Evolutionary conservation across 2,113 vertebrate genomes (phyloP).

Genomic region (Paramormyrops kingsleyae): DNA sequence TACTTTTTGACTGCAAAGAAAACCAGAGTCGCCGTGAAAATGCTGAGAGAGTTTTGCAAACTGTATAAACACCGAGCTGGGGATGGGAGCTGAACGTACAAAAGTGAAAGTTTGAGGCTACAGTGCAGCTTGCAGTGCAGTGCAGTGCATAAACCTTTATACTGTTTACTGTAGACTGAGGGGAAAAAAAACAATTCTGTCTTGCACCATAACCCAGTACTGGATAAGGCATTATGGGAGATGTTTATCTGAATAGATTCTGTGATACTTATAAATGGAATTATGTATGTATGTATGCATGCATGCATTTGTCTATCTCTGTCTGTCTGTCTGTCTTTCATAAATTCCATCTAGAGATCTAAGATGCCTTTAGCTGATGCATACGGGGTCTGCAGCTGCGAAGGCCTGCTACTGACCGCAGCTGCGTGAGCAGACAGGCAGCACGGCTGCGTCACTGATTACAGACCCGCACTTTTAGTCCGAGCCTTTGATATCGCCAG

Average conservation of each 20-base stretch:
- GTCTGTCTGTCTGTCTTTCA: not conserved
- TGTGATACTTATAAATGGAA: not conserved
- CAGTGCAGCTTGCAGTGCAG: not conserved
- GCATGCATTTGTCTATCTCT: not conserved
- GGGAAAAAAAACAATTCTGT: too few relatives aligned
- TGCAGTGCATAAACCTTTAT: not conserved
- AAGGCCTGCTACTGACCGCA: not conserved
- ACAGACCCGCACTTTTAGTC: not conserved
- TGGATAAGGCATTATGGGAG: not conserved
- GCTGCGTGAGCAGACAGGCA: not conserved
- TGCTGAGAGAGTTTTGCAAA: not conserved
- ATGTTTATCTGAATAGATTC: not conserved
- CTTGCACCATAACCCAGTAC: not conserved
- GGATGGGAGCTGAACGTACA: not conserved
- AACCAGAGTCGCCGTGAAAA: not conserved
- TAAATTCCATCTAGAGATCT: not conserved
- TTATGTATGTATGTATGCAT: not conserved
- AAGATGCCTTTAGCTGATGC: not conserved
- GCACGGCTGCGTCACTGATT: constrained; percentile 8
- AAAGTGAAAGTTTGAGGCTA: not conserved
- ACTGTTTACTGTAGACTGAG: not conserved
- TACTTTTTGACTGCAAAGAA: not conserved
- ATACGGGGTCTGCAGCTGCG: not conserved
- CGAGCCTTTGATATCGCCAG: constrained; percentile 6
- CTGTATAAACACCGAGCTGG: not conserved